A percentile compares a stretch with the other conserved stretches of the same genome.
Conservation (phyloP, 2,113 vertebrate species). For the Petaurus breviceps region DNA sequence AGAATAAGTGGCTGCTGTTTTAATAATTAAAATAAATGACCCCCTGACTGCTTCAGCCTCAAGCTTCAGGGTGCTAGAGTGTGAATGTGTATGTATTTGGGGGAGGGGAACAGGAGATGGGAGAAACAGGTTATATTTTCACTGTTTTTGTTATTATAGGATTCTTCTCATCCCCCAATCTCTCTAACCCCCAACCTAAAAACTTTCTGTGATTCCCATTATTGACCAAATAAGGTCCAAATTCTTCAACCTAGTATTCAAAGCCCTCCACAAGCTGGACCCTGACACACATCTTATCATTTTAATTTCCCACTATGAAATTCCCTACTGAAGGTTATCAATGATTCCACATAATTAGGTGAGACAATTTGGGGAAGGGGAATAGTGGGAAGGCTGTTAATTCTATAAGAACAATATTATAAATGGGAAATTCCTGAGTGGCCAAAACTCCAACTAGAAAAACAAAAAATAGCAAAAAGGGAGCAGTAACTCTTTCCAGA, state of each 20-base stretch:
- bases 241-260: background rate
- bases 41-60: conserved; percentile 36
- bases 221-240: background rate
- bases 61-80: background rate
- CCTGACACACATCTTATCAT: background rate
- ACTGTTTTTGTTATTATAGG: background rate
- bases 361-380: background rate
- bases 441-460: background rate
- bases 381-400: background rate
- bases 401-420: background rate
- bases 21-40: conserved; percentile 75
- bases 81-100: background rate
- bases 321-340: background rate
- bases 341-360: background rate
- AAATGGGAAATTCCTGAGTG: background rate
- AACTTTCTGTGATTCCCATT: background rate
- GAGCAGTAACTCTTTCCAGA: background rate
- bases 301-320: background rate
- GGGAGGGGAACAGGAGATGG: background rate
- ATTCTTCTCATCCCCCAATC: background rate
- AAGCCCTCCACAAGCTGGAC: background rate
- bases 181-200: background rate
- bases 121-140: background rate
- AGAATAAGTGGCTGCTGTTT: conserved; percentile 71
- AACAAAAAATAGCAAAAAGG: background rate